A percentile compares a stretch with the other conserved stretches of the same genome.
Evolutionary conservation across 1,140 invertebrate species (phyloP).

Genomic region (Calliopsis andreniformis): DNA sequence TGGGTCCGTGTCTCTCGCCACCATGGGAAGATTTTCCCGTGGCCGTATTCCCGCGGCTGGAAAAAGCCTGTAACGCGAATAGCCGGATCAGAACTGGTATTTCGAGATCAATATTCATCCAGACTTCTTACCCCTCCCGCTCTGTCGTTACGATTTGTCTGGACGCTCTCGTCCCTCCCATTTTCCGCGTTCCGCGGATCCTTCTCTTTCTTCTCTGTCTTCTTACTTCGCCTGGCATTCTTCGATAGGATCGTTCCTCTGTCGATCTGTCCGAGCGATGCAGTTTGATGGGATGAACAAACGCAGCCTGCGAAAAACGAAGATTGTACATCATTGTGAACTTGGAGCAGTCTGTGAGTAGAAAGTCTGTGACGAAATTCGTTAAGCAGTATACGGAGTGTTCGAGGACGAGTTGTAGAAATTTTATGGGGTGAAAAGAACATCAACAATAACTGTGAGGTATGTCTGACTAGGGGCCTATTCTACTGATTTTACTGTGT

Average conservation of each 20-base stretch:
- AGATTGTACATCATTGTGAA: too few species aligned
- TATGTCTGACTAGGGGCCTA: too few species aligned
- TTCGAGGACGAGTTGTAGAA: too few species aligned
- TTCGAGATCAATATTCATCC: conserved; percentile 46
- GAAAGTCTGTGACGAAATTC: too few species aligned
- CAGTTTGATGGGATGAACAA: background rate
- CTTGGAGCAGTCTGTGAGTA: too few species aligned
- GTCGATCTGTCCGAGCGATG: conserved; percentile 6
- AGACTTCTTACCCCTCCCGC: conserved; percentile 29
- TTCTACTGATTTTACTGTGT: too few species aligned
- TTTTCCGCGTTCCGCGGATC: conserved; percentile 44
- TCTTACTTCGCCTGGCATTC: conserved; percentile 31
- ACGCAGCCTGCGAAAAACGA: background rate
- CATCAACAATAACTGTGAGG: too few species aligned
- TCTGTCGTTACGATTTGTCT: conserved; percentile 42
- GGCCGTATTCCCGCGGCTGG: conserved; percentile 24
- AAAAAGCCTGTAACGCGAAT: conserved; percentile 44
- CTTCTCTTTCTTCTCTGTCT: conserved; percentile 20
- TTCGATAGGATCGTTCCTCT: background rate
- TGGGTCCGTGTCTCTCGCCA: background rate
- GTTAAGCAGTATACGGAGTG: too few species aligned
- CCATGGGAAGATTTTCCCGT: conserved; percentile 32
- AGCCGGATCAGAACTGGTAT: conserved; percentile 41
- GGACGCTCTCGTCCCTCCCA: conserved; percentile 29
- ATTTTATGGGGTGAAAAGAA: too few species aligned